phyloP scores from a whole-genome alignment of 2,888 invertebrate genomes.

The Mesoligia furuncula region DNA sequence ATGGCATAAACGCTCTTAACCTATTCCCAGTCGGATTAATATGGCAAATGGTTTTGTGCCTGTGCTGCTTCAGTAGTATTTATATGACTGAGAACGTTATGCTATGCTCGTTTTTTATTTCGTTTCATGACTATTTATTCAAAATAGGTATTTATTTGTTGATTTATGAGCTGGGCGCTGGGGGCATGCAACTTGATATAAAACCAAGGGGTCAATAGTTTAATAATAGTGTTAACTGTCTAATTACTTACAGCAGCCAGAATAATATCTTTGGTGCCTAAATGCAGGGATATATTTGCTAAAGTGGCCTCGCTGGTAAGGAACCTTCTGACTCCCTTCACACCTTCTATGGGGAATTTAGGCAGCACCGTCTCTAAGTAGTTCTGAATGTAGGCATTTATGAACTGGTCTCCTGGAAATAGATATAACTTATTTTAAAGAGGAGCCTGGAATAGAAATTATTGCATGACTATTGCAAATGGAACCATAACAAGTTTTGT shows the following conservation, averaged over 20 bases:
- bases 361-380: slow-evolving; percentile 93
- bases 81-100: too few relatives aligned
- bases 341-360: slow-evolving; percentile 94
- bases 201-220: not conserved
- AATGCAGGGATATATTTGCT: slow-evolving; percentile 92
- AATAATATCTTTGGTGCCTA: slow-evolving; percentile 96
- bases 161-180: too few relatives aligned
- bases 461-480: not conserved
- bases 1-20: too few relatives aligned
- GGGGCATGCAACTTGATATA: too few relatives aligned
- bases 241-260: slow-evolving; percentile 92
- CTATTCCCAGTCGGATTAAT: not conserved
- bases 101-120: too few relatives aligned
- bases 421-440: not conserved
- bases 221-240: not conserved
- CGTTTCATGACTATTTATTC: too few relatives aligned
- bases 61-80: not conserved
- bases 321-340: slow-evolving; percentile 92
- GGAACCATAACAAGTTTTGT: not conserved
- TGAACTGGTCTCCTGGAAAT: slow-evolving; percentile 90
- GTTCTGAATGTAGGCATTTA: slow-evolving; percentile 91
- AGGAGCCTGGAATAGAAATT: not conserved
- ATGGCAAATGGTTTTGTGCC: not conserved
- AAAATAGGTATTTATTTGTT: too few relatives aligned
- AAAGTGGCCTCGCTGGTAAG: slow-evolving; percentile 92